Evolutionary conservation across 1,140 invertebrate species (phyloP), one percentile per base, ranked within the genome.

Genomic region (Drosophila ironensis): DNA sequence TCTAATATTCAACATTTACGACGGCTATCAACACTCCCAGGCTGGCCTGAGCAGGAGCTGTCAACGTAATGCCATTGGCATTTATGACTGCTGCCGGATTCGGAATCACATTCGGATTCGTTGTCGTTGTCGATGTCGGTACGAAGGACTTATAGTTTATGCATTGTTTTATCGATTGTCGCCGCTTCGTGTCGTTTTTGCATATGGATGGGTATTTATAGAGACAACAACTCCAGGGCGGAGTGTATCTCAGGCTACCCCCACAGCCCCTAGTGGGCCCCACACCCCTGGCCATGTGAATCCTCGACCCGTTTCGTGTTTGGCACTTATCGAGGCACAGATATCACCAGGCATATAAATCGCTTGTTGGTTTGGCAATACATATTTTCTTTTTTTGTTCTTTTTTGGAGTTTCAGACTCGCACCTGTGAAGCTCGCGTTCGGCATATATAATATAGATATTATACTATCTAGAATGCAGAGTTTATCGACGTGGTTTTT

Each of bases 81-180:
- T 84, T 84, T 84, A 74, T 78, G 78, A 61, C 80, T 73, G 30
- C 38, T 28, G 25, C 37, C 35, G 19, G 28, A 27, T 40, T 40
- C 50, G 54, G 67, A n/a, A n/a, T n/a, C n/a, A 47, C 57, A 37
- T 54, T 33, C 48, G 48, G 50, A 45, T 56, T 67, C 41, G 45
- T 27, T 41, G 45, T 19, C 27, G 50, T 41, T 56, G 63, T 50
- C 44, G 47, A 53, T 40, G 48, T 57, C 61, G 63, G 59, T 75
- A 78, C 77, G 80, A 86, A 84, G 73, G 57, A 86, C 82, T 70
- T 72, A 66, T 77, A 72, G 72, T 82, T 82, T 72, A 68, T 84
- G 78, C 78, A 84, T 84, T 84, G 78, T 84, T 84, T 84, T 84
- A 84, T 84, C 78, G 78, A 84, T 84, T 84, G 78, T 84, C 80